Percentiles rank a stretch among this genome's conserved stretches.
Conservation (phyloP, 2,113 vertebrate species). For the Epinephelus lanceolatus region DNA sequence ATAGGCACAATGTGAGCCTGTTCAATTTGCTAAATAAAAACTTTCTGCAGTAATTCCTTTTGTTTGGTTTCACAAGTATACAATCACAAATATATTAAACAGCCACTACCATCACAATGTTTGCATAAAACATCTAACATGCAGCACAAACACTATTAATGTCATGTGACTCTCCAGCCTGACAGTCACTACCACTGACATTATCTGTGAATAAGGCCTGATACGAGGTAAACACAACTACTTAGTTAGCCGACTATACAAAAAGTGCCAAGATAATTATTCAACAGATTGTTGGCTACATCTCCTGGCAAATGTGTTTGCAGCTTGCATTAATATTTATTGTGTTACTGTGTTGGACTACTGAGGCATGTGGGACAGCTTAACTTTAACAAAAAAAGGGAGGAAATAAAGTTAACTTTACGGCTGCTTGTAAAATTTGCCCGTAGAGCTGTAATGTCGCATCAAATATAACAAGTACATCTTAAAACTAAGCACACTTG, state of each 20-base stretch:
- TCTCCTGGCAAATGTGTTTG: conserved; percentile 41
- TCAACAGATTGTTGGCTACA: conserved; percentile 58
- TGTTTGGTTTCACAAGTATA: conserved; percentile 10
- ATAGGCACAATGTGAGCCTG: background rate
- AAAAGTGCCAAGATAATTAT: conserved; percentile 55
- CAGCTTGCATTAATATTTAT: conserved; percentile 56
- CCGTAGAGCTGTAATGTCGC: background rate
- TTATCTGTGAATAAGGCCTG: conserved; percentile 50
- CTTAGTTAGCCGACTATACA: conserved; percentile 52
- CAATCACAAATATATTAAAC: background rate
- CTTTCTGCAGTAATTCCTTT: background rate
- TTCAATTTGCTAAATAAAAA: background rate
- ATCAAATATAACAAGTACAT: conserved; percentile 7
- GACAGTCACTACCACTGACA: conserved; percentile 32
- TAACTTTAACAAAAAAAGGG: conserved; percentile 14
- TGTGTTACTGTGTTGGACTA: conserved; percentile 16
- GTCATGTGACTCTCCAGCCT: conserved; percentile 15
- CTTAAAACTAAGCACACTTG: background rate
- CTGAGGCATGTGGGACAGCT: conserved; percentile 16
- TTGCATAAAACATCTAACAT: conserved; percentile 7
- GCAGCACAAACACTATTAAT: conserved; percentile 22
- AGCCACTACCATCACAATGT: background rate
- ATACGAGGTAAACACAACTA: conserved; percentile 43
- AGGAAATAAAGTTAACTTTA: conserved; percentile 17
- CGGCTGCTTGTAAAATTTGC: background rate